Conservation (phyloP, 2,797 vertebrate species). For the Pelobates cultripes region DNA sequence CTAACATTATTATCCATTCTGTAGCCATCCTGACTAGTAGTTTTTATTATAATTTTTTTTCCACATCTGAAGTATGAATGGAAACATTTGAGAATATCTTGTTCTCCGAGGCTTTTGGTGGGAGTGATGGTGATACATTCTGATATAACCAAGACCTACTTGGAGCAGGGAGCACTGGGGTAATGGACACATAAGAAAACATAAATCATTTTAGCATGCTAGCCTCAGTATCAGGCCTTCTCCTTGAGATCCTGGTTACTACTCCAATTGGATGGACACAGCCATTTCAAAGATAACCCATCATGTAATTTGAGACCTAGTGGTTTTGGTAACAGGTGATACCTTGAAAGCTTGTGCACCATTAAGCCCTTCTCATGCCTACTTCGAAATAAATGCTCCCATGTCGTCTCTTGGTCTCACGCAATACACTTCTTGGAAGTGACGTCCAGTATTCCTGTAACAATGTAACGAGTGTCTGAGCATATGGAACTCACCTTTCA, state of each 20-base stretch:
- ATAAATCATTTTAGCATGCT: no score
- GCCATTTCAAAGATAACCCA: neutral
- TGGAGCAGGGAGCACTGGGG: no score
- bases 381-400: neutral
- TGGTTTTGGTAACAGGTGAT: neutral
- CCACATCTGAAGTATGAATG: no score
- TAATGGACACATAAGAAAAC: no score
- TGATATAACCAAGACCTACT: no score
- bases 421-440: constrained; percentile 36
- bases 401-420: neutral
- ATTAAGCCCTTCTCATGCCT: neutral
- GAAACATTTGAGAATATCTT: no score
- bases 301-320: neutral
- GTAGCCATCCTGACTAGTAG: no score
- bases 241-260: neutral
- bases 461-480: constrained; percentile 12
- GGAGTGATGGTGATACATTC: no score
- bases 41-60: no score
- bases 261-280: neutral
- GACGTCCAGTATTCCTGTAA: constrained; percentile 42
- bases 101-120: no score
- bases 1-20: no score
- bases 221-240: no score
- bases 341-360: neutral
- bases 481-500: constrained; percentile 33